Percentiles rank a stretch among this genome's conserved stretches.
These are phyloP conservation scores for Gobionotothen gibberifrons DNA, from an alignment of 2,797 vertebrate species.

Conservation along the genomic window DNA sequence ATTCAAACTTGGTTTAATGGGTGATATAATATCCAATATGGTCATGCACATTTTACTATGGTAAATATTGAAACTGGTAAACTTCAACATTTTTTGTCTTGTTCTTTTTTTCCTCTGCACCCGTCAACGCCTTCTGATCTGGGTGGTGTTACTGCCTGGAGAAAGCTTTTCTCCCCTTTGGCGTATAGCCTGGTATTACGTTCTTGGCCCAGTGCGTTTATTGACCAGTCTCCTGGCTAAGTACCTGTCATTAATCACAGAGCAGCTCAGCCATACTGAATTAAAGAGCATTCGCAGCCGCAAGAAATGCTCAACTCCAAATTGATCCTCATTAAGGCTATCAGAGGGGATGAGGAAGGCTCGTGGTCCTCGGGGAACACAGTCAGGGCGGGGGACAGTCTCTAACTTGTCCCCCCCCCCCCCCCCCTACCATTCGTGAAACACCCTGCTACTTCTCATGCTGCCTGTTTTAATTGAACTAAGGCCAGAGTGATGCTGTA, in stretches of 20 bases:
- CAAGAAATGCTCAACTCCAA: conserved; percentile 58
- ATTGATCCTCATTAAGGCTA: conserved; percentile 59
- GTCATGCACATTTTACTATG: too few relatives aligned
- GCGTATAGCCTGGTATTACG: conserved; percentile 60
- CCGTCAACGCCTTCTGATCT: conserved; percentile 14
- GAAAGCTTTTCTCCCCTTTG: conserved; percentile 25
- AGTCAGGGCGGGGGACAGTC: neutral
- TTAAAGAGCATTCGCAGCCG: conserved; percentile 62
- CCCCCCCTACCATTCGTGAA: conserved; percentile 7
- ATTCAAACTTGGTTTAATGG: too few relatives aligned
- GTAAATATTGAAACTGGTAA: too few relatives aligned
- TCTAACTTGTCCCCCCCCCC: neutral
- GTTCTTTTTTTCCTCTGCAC: conserved; percentile 1
- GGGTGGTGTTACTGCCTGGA: conserved; percentile 18
- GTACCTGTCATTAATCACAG: conserved; percentile 75
- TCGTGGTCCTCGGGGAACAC: conserved; percentile 22
- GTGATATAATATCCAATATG: too few relatives aligned
- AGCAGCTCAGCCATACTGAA: conserved; percentile 59
- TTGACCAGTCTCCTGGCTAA: conserved; percentile 72
- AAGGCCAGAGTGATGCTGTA: conserved; percentile 59
- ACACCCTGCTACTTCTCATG: conserved; percentile 18
- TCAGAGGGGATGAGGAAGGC: conserved; percentile 39
- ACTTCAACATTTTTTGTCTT: conserved; percentile 14
- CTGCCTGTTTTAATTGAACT: conserved; percentile 66
- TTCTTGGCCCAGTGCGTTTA: conserved; percentile 63